phyloP scores from a whole-genome alignment of 2,888 invertebrate species.

The Metallyticus violacea region DNA sequence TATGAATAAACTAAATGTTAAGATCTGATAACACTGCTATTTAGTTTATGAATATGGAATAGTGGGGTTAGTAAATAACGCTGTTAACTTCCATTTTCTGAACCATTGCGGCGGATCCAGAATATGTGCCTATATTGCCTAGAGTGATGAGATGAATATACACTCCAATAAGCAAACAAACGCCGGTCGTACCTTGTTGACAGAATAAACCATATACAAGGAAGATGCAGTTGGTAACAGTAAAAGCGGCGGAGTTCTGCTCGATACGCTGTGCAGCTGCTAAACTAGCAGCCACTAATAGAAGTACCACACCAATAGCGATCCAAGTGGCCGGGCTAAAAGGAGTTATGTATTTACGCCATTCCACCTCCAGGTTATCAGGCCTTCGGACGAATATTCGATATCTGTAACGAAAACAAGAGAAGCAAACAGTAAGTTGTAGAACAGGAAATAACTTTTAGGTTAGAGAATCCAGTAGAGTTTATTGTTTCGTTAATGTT shows the following conservation, averaged over 20 bases:
- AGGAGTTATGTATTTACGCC: conserved; percentile 16
- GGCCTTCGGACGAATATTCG: background rate
- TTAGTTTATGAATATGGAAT: no score
- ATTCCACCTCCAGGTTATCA: conserved; percentile 21
- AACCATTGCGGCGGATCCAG: no score
- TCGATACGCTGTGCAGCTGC: background rate
- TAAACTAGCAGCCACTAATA: background rate
- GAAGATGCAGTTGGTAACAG: conserved; percentile 9
- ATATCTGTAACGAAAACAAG: background rate
- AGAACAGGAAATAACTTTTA: no score
- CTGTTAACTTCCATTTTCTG: no score
- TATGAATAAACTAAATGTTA: no score
- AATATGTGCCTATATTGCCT: no score
- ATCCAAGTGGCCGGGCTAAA: conserved; percentile 9
- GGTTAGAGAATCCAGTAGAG: no score
- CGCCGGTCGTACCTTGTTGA: conserved; percentile 38
- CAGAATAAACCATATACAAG: conserved; percentile 38
- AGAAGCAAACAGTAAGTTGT: no score
- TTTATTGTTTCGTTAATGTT: no score
- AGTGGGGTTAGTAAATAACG: no score
- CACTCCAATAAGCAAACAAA: background rate
- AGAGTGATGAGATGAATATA: no score
- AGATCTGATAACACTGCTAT: no score
- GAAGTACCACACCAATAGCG: background rate
- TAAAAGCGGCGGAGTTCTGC: background rate